Evolutionary conservation across 2,888 invertebrate genomes (phyloP), one percentile per base, ranked within the genome.

Genomic region (Charanyca ferruginea): DNA sequence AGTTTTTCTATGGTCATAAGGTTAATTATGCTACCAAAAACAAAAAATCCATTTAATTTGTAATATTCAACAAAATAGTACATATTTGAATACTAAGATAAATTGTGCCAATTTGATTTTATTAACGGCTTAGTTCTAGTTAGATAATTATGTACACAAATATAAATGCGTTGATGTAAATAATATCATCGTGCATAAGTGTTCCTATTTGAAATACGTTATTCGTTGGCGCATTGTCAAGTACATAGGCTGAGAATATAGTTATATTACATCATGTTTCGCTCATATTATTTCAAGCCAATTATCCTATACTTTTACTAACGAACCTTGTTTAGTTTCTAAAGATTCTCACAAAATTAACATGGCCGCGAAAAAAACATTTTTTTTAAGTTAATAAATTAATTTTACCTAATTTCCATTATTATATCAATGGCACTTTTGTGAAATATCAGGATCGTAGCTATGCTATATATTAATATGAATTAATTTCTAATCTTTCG

Each of bases 221-320:
- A 77, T 72, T 52, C 69, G 85, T 89, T 92, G 93, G 94, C 94
- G 93, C 94, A 93, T 93, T 93, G 93, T 93, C 94, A 92, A 93
- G 75, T 78, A 25, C 65, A 53, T 59, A 77, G 58, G 59, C 60
- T 64, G 63, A 73, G 55, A 67, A 72, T 70, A 74, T 55, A 57
- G 47, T 66, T 69, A 67, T 35, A 72, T 70, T 77, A 74, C 58
- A 77, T 74, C 67, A 81, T 79, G 66, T 66, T 73, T 48, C 28
- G 82, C 80, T 80, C 69, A 67, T 68, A 72, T 59, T 49, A 68
- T 63, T 73, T 67, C 49, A 72, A 80, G 80, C 76, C 77, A 63
- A 62, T 57, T 73, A 82, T 47, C 42, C 64, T 82, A 82, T 59
- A 57, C 23, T 22, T 61, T 66, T 32, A 67, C 47, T 54, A 69